phyloP scores from a whole-genome alignment of 2,797 vertebrate species.

The Selene dorsalis region DNA sequence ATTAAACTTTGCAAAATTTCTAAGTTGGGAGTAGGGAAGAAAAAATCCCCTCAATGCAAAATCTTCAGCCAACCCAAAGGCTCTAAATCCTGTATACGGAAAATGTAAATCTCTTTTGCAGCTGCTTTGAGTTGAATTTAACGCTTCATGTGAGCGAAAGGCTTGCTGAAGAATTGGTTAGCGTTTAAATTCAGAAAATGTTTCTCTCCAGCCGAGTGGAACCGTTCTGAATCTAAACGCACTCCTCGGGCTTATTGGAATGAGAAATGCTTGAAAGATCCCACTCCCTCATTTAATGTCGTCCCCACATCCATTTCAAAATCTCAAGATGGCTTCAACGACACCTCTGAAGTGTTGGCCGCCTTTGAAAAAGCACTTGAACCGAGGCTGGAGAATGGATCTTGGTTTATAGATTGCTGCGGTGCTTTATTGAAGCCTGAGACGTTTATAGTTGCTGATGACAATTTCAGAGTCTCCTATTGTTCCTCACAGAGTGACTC shows the following conservation, averaged over 20 bases:
- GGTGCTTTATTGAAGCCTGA: slow-evolving; percentile 49
- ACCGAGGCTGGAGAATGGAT: slow-evolving; percentile 46
- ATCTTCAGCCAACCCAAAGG: slow-evolving; percentile 77
- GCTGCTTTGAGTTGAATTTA: slow-evolving; percentile 82
- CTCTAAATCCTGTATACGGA: slow-evolving; percentile 72
- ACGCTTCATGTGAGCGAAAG: slow-evolving; percentile 79
- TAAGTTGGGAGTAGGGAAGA: slow-evolving; percentile 51
- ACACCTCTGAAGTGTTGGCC: slow-evolving; percentile 59
- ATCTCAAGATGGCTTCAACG: slow-evolving; percentile 63
- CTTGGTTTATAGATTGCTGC: slow-evolving; percentile 47
- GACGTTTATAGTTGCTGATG: slow-evolving; percentile 55
- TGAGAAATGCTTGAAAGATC: slow-evolving; percentile 77
- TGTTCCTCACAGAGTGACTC: slow-evolving; percentile 39
- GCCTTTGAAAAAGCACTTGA: slow-evolving; percentile 62
- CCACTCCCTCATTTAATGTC: slow-evolving; percentile 69
- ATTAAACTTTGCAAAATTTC: slow-evolving; percentile 77
- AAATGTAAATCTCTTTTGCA: slow-evolving; percentile 82
- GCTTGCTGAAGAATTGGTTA: slow-evolving; percentile 73
- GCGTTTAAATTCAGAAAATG: slow-evolving; percentile 84
- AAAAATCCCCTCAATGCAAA: slow-evolving; percentile 72
- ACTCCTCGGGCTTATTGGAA: slow-evolving; percentile 73
- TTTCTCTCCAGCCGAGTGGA: slow-evolving; percentile 79
- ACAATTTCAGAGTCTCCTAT: slow-evolving; percentile 47
- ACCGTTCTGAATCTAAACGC: slow-evolving; percentile 74
- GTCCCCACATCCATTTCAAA: slow-evolving; percentile 63